Percentiles rank a stretch among this genome's conserved stretches.
Evolutionary conservation across 2,113 vertebrate genomes (phyloP).

Genomic region (Panurus biarmicus): DNA sequence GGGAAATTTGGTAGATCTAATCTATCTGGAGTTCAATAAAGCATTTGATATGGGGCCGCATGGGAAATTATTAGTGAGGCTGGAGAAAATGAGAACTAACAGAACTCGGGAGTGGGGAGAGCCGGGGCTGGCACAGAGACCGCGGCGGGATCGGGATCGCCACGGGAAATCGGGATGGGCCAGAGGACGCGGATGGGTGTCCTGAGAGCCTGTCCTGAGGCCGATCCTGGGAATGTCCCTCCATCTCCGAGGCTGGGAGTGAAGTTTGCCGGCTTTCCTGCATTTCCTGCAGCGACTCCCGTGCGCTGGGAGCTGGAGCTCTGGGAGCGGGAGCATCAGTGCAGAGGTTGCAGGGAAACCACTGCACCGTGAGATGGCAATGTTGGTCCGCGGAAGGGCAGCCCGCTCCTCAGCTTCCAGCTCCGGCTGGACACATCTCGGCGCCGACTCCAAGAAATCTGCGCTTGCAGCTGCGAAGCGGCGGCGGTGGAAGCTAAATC

Average conservation of each 20-base stretch:
- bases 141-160: fast-evolving
- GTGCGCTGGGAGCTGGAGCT: fast-evolving
- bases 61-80: slow-evolving; percentile 51
- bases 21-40: slow-evolving; percentile 58
- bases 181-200: too few species aligned
- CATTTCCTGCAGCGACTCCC: fast-evolving
- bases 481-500: neutral
- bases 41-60: slow-evolving; percentile 48
- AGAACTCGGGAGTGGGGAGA: neutral
- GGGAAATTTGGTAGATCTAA: slow-evolving; percentile 60
- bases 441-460: neutral
- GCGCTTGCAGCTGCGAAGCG: neutral
- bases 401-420: neutral
- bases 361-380: slow-evolving; percentile 35
- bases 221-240: fast-evolving
- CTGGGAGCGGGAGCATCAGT: neutral
- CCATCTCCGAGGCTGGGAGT: neutral
- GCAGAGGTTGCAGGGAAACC: neutral
- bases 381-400: neutral
- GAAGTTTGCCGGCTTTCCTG: neutral
- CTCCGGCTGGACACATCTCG: neutral
- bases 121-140: neutral
- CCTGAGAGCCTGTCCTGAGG: neutral
- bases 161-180: fast-evolving
- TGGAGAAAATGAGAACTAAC: slow-evolving; percentile 47